Conservation (phyloP, 2,888 invertebrate genomes). For the Celastrina argiolus region DNA sequence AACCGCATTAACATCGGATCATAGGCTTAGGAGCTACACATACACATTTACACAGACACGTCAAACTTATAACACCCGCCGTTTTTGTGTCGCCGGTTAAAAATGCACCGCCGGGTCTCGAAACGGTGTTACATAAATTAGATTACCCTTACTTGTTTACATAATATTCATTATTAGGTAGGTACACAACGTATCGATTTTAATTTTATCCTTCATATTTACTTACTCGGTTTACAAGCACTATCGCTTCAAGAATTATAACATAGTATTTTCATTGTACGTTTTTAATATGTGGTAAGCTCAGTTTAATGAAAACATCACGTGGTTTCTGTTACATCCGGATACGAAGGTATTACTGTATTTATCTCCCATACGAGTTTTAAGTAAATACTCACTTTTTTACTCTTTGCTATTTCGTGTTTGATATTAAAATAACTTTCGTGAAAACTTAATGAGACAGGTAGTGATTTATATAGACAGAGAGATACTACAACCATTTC, state of each 20-base stretch:
- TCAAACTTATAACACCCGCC: no score
- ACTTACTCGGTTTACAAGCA: not conserved
- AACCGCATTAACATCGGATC: no score
- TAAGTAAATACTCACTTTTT: not conserved
- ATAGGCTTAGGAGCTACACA: no score
- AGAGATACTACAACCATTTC: no score
- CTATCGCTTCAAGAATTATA: not conserved
- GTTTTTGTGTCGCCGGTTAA: no score
- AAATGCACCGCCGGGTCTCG: no score
- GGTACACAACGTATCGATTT: not conserved
- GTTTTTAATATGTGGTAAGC: conserved; percentile 31
- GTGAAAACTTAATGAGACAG: no score
- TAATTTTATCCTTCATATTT: not conserved
- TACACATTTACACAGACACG: no score
- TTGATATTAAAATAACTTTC: not conserved
- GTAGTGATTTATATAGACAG: no score
- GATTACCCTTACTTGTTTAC: no score
- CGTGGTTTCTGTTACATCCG: conserved; percentile 6
- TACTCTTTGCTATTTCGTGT: not conserved
- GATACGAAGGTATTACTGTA: not conserved
- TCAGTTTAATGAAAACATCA: conserved; percentile 26
- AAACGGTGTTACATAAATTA: no score
- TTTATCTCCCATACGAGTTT: not conserved
- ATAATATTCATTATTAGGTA: no score
- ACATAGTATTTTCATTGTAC: conserved; percentile 19